Conservation (phyloP, 2,888 invertebrate species). For the Apoda limacodes region DNA sequence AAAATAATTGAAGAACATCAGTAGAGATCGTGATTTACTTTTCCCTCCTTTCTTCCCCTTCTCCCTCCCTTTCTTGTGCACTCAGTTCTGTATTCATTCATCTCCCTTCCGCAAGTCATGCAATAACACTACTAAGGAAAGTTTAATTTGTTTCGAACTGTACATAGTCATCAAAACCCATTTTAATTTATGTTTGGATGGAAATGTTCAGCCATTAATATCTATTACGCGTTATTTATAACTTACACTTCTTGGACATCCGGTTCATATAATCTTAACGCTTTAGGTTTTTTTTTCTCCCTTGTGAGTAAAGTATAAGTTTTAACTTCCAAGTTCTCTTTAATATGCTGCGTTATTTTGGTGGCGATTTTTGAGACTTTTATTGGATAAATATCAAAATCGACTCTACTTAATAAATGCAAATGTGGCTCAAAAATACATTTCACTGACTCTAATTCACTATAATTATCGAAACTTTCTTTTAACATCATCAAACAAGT, state of each 20-base stretch:
- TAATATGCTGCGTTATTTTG: conserved; percentile 53
- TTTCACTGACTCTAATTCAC: conserved; percentile 46
- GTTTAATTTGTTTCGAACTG: no score
- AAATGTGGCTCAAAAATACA: conserved; percentile 68
- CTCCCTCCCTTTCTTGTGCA: no score
- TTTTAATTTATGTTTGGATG: no score
- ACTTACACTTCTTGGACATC: conserved; percentile 87
- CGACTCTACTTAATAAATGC: conserved; percentile 66
- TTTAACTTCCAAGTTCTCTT: conserved; percentile 59
- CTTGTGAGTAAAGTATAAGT: conserved; percentile 68
- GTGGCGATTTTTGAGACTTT: conserved; percentile 58
- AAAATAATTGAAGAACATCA: no score
- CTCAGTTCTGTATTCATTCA: no score
- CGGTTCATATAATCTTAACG: conserved; percentile 87
- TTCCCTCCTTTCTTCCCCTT: no score
- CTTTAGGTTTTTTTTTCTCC: conserved; percentile 81
- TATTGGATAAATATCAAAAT: conserved; percentile 72
- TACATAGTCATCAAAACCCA: no score
- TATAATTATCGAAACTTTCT: conserved; percentile 68
- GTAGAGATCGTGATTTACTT: no score
- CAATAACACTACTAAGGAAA: no score
- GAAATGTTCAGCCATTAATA: no score
- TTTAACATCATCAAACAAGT: conserved; percentile 66
- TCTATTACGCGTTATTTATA: no score
- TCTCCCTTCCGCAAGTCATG: no score